These are phyloP conservation scores for Deilephila elpenor DNA, from an alignment of 2,888 invertebrate genomes.

Conservation along the genomic window DNA sequence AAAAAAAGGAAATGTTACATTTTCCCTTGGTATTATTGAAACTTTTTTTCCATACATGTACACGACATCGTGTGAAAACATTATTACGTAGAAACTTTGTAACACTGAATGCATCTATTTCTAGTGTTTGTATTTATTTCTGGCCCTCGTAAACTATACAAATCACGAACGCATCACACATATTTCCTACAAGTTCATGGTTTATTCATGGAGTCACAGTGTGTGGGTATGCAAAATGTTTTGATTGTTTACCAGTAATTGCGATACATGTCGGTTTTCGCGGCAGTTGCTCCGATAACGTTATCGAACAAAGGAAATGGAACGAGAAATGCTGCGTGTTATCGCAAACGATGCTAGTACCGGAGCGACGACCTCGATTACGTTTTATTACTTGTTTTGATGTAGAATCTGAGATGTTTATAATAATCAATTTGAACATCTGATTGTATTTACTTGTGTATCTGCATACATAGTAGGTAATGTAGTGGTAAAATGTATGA, in stretches of 20 bases:
- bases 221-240: slow-evolving; percentile 13
- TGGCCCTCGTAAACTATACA: background rate
- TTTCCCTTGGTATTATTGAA: too few relatives aligned
- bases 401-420: background rate
- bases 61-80: background rate
- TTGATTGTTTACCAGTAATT: slow-evolving; percentile 16
- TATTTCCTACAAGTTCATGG: slow-evolving; percentile 22
- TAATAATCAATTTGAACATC: background rate
- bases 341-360: slow-evolving; percentile 11
- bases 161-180: slow-evolving; percentile 14
- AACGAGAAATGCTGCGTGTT: slow-evolving; percentile 27
- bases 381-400: slow-evolving; percentile 11
- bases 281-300: slow-evolving; percentile 8
- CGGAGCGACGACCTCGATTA: slow-evolving; percentile 24
- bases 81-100: background rate
- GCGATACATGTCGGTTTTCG: slow-evolving; percentile 11
- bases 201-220: slow-evolving; percentile 11
- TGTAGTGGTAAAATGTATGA: too few relatives aligned
- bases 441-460: too few relatives aligned
- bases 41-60: too few relatives aligned
- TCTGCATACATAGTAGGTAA: too few relatives aligned
- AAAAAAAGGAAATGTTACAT: too few relatives aligned
- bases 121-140: slow-evolving; percentile 1
- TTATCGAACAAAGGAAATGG: slow-evolving; percentile 31
- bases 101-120: background rate